Conservation (phyloP, 1,140 invertebrate species). For the Drosophila ambigua region DNA sequence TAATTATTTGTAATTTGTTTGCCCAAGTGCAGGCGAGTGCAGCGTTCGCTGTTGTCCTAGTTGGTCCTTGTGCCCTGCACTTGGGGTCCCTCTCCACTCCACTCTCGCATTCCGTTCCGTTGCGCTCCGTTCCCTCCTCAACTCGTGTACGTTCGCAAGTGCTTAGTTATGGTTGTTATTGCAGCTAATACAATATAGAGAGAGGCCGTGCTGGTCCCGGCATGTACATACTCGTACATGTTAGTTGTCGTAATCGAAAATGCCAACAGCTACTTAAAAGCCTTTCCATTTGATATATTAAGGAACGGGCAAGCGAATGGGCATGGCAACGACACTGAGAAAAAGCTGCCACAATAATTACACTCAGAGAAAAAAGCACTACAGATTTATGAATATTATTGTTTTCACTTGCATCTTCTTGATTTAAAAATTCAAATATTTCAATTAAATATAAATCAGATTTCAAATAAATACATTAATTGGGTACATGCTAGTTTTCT, state of each 20-base stretch:
- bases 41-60: conserved; percentile 46
- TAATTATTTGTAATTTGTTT: conserved; percentile 81
- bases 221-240: conserved; percentile 4
- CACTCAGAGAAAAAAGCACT: background rate
- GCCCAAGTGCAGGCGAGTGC: conserved; percentile 58
- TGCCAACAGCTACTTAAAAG: conserved; percentile 61
- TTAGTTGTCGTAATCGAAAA: conserved; percentile 54
- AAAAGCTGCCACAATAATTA: background rate
- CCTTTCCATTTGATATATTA: conserved; percentile 47
- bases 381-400: no score
- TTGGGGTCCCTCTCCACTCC: no score
- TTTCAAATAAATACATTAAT: no score
- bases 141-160: conserved; percentile 44
- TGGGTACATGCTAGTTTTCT: background rate
- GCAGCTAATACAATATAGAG: conserved; percentile 52
- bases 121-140: background rate
- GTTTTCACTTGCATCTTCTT: no score
- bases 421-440: background rate
- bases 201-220: conserved; percentile 1
- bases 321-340: background rate
- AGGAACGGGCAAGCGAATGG: background rate
- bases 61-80: conserved; percentile 9
- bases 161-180: conserved; percentile 63
- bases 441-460: background rate
- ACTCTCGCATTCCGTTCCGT: background rate